phyloP scores from a whole-genome alignment of 2,888 invertebrate species.

The Gasteruption jaculator region DNA sequence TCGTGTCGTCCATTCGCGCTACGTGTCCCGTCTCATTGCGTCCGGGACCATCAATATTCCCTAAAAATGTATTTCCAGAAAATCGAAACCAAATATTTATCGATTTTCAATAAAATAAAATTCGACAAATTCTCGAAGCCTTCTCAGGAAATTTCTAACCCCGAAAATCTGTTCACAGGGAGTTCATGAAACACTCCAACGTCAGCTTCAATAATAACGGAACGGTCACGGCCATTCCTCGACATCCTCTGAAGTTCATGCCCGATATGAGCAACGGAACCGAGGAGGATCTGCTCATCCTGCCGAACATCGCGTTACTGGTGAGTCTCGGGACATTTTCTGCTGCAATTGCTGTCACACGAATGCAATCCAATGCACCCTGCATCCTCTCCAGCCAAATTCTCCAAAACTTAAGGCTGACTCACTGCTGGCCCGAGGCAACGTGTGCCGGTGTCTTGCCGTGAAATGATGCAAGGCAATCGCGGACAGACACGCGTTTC shows the following conservation, averaged over 20 bases:
- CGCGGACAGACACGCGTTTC: too few relatives aligned
- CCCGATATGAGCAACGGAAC: slow-evolving; percentile 72
- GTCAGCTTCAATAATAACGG: slow-evolving; percentile 71
- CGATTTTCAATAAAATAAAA: background rate
- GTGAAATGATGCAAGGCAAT: too few relatives aligned
- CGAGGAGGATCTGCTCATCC: slow-evolving; percentile 67
- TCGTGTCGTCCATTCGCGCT: too few relatives aligned
- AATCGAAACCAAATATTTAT: background rate
- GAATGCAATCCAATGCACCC: too few relatives aligned
- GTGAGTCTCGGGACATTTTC: slow-evolving; percentile 57
- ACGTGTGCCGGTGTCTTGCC: too few relatives aligned
- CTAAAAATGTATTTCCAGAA: background rate
- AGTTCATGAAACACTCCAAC: slow-evolving; percentile 66
- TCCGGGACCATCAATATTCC: background rate
- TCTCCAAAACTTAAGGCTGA: too few relatives aligned
- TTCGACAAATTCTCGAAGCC: too few relatives aligned
- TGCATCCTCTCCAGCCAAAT: too few relatives aligned
- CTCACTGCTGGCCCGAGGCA: too few relatives aligned
- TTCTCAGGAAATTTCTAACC: slow-evolving; percentile 1
- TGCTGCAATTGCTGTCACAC: too few relatives aligned
- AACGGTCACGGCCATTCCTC: slow-evolving; percentile 66
- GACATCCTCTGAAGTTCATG: slow-evolving; percentile 72
- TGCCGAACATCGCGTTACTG: slow-evolving; percentile 81
- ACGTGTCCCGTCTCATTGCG: too few relatives aligned
- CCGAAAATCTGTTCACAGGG: slow-evolving; percentile 63